Conservation (phyloP, 2,888 invertebrate species). For the Drosophila crucigera region DNA sequence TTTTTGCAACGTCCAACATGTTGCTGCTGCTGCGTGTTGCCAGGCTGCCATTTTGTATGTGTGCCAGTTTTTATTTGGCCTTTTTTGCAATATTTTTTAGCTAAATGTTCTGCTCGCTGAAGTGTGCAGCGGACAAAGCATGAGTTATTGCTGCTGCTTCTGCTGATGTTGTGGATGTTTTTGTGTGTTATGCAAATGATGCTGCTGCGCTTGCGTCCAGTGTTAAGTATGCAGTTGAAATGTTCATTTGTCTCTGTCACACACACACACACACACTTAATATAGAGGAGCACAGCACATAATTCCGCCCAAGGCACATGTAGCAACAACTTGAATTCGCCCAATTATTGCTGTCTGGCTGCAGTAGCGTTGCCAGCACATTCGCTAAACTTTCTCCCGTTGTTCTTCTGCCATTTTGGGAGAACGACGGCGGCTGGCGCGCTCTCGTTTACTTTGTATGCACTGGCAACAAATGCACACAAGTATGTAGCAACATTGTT, state of each 20-base stretch:
- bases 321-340: constrained; percentile 24
- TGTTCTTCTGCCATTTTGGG: constrained; percentile 61
- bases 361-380: constrained; percentile 19
- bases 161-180: constrained; percentile 15
- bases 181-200: constrained; percentile 59
- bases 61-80: constrained; percentile 52
- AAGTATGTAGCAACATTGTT: constrained; percentile 69
- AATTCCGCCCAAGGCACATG: constrained; percentile 17
- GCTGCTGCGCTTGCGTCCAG: constrained; percentile 38
- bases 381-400: constrained; percentile 65
- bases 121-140: constrained; percentile 51
- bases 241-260: constrained; percentile 44
- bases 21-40: constrained; percentile 45
- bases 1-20: constrained; percentile 47
- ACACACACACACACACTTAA: constrained; percentile 1
- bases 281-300: constrained; percentile 2
- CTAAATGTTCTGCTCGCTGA: constrained; percentile 48
- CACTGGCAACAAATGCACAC: constrained; percentile 21
- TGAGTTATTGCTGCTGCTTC: constrained; percentile 31
- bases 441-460: constrained; percentile 8
- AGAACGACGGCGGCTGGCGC: constrained; percentile 1
- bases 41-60: constrained; percentile 63
- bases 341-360: constrained; percentile 46
- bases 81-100: constrained; percentile 2
- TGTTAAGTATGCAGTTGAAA: constrained; percentile 61